Conservation (phyloP, 2,888 invertebrate genomes). For the Drosophila meridiana region DNA sequence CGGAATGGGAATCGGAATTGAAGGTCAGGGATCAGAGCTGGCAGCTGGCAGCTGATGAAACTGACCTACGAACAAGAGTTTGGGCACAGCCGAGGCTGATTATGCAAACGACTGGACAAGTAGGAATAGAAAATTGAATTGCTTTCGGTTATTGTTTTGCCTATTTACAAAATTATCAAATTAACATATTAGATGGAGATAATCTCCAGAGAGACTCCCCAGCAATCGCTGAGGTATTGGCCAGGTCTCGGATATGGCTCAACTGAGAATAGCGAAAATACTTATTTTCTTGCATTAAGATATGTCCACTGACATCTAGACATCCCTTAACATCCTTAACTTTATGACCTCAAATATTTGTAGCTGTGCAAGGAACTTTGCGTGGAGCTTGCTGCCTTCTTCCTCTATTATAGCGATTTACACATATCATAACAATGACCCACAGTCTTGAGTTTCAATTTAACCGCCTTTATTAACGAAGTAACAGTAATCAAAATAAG, state of each 20-base stretch:
- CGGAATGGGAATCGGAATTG: background rate
- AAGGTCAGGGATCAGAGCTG: slow-evolving; percentile 24
- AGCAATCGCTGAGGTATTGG: background rate
- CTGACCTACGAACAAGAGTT: slow-evolving; percentile 28
- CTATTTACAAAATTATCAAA: slow-evolving; percentile 2
- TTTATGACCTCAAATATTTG: too few species aligned
- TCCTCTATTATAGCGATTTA: too few species aligned
- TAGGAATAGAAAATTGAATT: slow-evolving; percentile 14
- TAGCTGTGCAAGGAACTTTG: too few species aligned
- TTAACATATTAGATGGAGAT: background rate
- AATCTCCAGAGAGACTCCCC: too few species aligned
- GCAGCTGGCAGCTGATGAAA: background rate
- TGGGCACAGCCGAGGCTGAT: slow-evolving; percentile 3
- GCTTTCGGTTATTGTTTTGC: slow-evolving; percentile 11
- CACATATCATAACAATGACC: too few species aligned
- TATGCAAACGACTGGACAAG: slow-evolving; percentile 40
- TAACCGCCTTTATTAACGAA: too few species aligned
- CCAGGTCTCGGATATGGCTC: background rate
- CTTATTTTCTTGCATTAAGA: background rate
- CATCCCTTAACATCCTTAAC: too few species aligned
- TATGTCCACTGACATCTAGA: too few species aligned
- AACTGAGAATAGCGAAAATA: background rate
- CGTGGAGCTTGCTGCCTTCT: too few species aligned
- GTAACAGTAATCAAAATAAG: too few species aligned
- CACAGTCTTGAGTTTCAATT: too few species aligned